Conservation (phyloP, 1,140 invertebrate species). For the Ips nitidus region DNA sequence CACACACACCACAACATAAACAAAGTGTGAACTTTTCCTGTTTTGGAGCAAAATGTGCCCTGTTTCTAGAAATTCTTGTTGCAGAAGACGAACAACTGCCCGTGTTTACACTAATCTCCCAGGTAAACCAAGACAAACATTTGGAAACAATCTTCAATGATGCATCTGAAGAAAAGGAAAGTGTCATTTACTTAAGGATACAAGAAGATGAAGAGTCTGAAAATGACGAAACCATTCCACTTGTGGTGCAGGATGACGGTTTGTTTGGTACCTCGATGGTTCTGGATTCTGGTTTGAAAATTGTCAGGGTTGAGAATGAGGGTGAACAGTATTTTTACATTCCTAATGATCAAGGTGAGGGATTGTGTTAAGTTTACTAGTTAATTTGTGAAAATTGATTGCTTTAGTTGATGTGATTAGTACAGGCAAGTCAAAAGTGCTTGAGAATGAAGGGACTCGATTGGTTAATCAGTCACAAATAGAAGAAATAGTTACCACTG, state of each 20-base stretch:
- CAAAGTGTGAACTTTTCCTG: background rate
- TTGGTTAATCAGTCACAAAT: background rate
- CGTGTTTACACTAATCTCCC: conserved; percentile 12
- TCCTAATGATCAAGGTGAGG: conserved; percentile 23
- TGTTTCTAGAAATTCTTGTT: conserved; percentile 3
- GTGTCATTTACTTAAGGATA: conserved; percentile 37
- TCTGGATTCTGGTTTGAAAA: conserved; percentile 31
- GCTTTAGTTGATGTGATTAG: background rate
- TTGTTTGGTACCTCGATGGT: conserved; percentile 12
- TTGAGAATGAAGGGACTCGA: background rate
- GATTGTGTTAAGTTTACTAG: background rate
- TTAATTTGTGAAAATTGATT: background rate
- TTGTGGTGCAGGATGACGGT: conserved; percentile 7
- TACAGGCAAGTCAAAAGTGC: background rate
- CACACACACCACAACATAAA: conserved; percentile 4
- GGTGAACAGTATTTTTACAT: conserved; percentile 37
- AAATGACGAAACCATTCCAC: conserved; percentile 17
- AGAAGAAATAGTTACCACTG: conserved; percentile 1
- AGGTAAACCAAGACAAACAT: background rate
- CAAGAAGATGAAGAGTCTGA: conserved; percentile 20
- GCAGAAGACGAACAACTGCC: conserved; percentile 18
- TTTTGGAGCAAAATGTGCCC: background rate
- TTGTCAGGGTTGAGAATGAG: conserved; percentile 40
- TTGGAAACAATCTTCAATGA: background rate
- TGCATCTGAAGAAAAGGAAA: conserved; percentile 18